These are phyloP conservation scores for Apodemus sylvaticus DNA, from an alignment of 2,113 vertebrate species.

Conservation along the genomic window DNA sequence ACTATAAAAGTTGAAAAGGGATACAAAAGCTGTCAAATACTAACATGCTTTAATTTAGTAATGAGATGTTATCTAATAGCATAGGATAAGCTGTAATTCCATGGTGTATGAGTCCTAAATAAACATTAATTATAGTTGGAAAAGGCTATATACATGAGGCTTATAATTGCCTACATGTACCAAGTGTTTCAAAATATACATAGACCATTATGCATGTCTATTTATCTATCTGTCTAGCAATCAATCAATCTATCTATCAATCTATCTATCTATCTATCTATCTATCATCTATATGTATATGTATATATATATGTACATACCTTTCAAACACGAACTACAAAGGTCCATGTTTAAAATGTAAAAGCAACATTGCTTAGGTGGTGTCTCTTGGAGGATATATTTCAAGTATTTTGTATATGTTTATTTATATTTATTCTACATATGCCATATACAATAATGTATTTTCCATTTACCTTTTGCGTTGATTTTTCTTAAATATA, in stretches of 20 bases:
- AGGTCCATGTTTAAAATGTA: not conserved
- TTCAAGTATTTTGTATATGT: not conserved
- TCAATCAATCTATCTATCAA: no score
- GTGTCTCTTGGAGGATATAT: not conserved
- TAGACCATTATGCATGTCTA: not conserved
- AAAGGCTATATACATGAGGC: not conserved
- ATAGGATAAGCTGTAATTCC: not conserved
- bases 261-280: no score
- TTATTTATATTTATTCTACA: not conserved
- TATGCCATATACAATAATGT: not conserved
- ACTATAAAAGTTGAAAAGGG: not conserved
- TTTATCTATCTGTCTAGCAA: no score
- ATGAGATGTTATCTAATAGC: not conserved
- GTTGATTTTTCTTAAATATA: not conserved
- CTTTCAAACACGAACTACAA: not conserved
- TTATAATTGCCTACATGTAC: not conserved
- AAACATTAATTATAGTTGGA: not conserved
- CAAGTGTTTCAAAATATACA: not conserved
- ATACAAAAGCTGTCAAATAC: not conserved
- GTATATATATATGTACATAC: no score
- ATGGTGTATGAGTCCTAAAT: not conserved
- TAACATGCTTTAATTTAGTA: not conserved
- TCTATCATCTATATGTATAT: no score
- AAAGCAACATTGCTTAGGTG: not conserved
- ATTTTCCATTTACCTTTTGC: rapidly evolving